Evolutionary conservation across 2,113 vertebrate genomes (phyloP), one percentile per base, ranked within the genome.

Genomic region (Ifrita kowaldi): DNA sequence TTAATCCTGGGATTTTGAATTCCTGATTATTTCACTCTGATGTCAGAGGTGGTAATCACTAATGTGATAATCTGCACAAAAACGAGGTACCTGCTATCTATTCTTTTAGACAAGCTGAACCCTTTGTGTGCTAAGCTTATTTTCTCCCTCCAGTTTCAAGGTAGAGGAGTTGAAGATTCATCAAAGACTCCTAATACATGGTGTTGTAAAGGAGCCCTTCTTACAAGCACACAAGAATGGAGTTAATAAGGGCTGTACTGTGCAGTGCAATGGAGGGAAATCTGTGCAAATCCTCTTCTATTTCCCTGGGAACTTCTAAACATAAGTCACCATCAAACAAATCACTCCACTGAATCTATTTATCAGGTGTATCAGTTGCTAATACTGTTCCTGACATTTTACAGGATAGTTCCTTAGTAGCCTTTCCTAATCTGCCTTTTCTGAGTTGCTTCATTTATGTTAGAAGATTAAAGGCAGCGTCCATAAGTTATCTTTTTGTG

Each of bases 1-100:
- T 94, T 95, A 93, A 80, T 69, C n/a, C 28, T 69, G 41, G 69
- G 84, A 53, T 89, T 93, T 94, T 82, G 59, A 93, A 63, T 81
- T 90, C 56, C 35, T 95, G 80, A 47, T 88, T 82, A 90, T 80
- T 95, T 94, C 33, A 42, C 55, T 91, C 35, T 82, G 49, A 79
- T 95, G 77, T 81, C 82, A 68, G 64, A 88, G 42, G 33, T 77
- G 87, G 44, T 94, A 75, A 85, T 85, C 69, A 75, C 52, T 33
- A 33, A 4, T 13, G 32, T 74, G 69, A 67, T 93, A 55, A 83
- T 74, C 69, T 50, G 26, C 28, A 42, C 26, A 23, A 93, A 64
- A 80, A 21, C 24, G 5, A 73, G 50, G 35, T 79, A 32, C 16
- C 0, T 69, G 56, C 39, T 60, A 1, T 68, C 69, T 53, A 0